phyloP scores from a whole-genome alignment of 2,113 vertebrate species.

The Puffinus mauretanicus region DNA sequence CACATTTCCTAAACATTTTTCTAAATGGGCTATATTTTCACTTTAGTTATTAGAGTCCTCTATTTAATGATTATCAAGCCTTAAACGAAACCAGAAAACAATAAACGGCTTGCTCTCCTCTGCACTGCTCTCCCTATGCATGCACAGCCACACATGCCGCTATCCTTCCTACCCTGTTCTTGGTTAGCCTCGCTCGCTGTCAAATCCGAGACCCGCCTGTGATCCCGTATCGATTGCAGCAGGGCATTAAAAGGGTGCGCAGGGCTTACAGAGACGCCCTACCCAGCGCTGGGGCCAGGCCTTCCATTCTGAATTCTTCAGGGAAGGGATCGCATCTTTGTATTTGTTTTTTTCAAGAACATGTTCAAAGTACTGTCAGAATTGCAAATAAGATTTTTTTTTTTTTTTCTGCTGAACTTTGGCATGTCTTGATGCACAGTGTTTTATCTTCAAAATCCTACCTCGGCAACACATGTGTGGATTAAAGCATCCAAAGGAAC shows the following conservation, averaged over 20 bases:
- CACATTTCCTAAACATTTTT: not conserved
- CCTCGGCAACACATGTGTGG: not conserved
- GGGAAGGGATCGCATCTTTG: not conserved
- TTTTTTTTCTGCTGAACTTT: not conserved
- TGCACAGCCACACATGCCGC: not conserved
- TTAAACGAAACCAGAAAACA: not conserved
- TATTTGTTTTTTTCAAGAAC: not conserved
- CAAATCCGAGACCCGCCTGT: not conserved
- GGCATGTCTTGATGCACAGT: not conserved
- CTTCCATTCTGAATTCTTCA: too few relatives aligned
- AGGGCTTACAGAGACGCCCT: not conserved
- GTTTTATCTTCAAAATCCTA: not conserved
- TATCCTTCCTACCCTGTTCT: fast-evolving
- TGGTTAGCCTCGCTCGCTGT: not conserved
- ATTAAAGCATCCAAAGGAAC: not conserved
- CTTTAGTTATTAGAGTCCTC: not conserved
- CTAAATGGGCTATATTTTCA: not conserved
- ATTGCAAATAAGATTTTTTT: not conserved
- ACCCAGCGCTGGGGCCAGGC: fast-evolving
- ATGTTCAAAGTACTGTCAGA: not conserved
- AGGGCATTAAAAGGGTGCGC: not conserved
- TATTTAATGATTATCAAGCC: not conserved
- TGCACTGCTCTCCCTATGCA: not conserved
- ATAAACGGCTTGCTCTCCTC: not conserved
- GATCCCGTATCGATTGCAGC: fast-evolving